These are phyloP conservation scores for Ommatoiulus sabulosus DNA, from an alignment of 2,888 invertebrate species.

Conservation along the genomic window DNA sequence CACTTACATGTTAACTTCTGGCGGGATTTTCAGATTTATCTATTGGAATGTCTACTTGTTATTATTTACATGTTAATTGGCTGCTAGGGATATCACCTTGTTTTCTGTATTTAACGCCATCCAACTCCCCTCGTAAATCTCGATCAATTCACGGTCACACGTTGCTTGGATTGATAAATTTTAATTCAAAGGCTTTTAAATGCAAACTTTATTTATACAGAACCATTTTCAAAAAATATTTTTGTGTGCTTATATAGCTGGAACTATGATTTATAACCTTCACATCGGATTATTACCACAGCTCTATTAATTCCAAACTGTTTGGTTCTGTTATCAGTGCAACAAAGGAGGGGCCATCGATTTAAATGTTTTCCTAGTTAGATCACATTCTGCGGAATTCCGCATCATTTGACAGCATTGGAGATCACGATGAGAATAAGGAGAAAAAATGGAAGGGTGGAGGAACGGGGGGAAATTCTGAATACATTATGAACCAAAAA, in stretches of 20 bases:
- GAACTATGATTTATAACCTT: background rate
- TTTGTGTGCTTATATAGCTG: background rate
- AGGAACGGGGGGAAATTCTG: no score
- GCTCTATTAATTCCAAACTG: background rate
- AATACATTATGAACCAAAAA: background rate
- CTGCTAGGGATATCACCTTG: slow-evolving; percentile 12
- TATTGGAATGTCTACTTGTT: slow-evolving; percentile 31
- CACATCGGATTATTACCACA: background rate
- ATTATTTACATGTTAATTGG: slow-evolving; percentile 47
- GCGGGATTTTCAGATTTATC: slow-evolving; percentile 29
- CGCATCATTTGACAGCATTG: no score
- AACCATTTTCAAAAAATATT: background rate
- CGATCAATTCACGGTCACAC: slow-evolving; percentile 47
- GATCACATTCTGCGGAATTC: background rate
- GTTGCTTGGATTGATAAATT: slow-evolving; percentile 1
- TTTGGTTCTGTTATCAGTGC: background rate
- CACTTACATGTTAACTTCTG: slow-evolving; percentile 35
- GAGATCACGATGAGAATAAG: no score
- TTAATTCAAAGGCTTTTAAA: background rate
- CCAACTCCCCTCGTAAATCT: slow-evolving; percentile 23
- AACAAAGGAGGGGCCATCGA: background rate
- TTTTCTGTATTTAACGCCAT: background rate
- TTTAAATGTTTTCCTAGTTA: background rate
- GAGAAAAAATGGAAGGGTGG: no score
- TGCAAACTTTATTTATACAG: background rate